phyloP scores from a whole-genome alignment of 1,140 invertebrate genomes.

The Globodera rostochiensis region DNA sequence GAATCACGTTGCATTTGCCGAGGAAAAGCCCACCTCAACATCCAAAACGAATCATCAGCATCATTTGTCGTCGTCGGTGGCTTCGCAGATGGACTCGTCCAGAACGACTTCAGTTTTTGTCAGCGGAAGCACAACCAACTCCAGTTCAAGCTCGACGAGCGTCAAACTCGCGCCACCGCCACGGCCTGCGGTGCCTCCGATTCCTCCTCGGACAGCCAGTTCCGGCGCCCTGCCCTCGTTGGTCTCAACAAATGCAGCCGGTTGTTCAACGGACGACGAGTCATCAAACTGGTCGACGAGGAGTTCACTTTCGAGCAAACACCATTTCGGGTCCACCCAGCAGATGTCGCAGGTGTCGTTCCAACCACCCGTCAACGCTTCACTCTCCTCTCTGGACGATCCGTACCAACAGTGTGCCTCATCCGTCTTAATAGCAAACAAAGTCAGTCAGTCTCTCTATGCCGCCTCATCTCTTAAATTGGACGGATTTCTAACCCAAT shows the following conservation, averaged over 20 bases:
- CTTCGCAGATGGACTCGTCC: conserved; percentile 3
- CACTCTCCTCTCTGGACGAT: conserved; percentile 20
- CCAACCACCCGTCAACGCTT: conserved; percentile 18
- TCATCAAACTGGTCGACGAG: not conserved
- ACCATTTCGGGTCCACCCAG: not conserved
- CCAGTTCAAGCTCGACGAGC: not conserved
- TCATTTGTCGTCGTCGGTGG: too few relatives aligned
- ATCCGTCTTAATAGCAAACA: conserved; percentile 1
- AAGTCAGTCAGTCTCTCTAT: not conserved
- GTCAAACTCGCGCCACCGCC: conserved; percentile 5
- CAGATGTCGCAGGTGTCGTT: not conserved
- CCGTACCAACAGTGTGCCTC: conserved; percentile 1
- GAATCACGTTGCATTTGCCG: not conserved
- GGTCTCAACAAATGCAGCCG: not conserved
- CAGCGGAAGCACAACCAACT: not conserved
- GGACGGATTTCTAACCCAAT: conserved; percentile 16
- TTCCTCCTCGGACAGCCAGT: conserved; percentile 19
- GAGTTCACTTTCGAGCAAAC: not conserved
- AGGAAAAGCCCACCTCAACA: not conserved
- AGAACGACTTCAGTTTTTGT: conserved; percentile 2
- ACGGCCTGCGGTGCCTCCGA: conserved; percentile 16
- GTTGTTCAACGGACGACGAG: not conserved
- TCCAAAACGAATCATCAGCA: not conserved
- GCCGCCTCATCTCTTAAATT: too few relatives aligned
- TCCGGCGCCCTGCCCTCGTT: conserved; percentile 12